Base-by-base conservation (phyloP, 1,140 invertebrate species). In the Telenomus remus region DNA sequence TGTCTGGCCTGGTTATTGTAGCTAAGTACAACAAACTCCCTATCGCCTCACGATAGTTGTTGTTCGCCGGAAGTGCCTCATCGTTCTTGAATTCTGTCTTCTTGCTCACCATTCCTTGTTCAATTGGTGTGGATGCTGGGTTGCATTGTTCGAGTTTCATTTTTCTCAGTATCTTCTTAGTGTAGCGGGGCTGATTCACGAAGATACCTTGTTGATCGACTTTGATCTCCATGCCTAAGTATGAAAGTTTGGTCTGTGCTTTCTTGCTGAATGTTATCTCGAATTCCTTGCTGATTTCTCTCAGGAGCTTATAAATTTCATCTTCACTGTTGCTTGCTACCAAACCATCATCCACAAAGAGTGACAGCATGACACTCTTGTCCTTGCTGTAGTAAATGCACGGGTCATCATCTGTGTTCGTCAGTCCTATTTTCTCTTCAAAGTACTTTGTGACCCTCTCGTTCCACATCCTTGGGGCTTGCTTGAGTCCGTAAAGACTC, bases 291-390 rank as follows among this genome's bases (percentile, higher is more conserved):
- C 19, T 44, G 3, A 55, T 12, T 12, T 44, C 13, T 4, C 9
- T 9, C 9, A 39, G 9, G 3, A 39, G 3, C 1, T n/a, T 39
- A 9, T 4, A 39, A 11, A 39, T 39, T 39, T 39, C 37, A 4
- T 39, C 37, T 9, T 39, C 9, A 9, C 9, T 9, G 37, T 39
- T 11, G 9, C 37, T 9, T 4, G n/a, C 2, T 6, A 54, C 8
- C 1, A 54, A 35, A 11, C 51, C 51, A 8, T 54, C 51, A 14
- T 54, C 51, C 1, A 54, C 51, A 43, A 54, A 54, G 1, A 54
- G 15, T 10, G 51, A 2, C 12, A 54, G 39, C 11, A 54, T 16
- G 1, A 54, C 8, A 1, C 6, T 19, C 19, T 15, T 12, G 3
- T 54, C 14, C 11, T 54, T 2, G 11, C 19, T 19, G 10, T 54